These are phyloP conservation scores for Acromyrmex heyeri DNA, from an alignment of 1,140 invertebrate genomes.

Conservation along the genomic window DNA sequence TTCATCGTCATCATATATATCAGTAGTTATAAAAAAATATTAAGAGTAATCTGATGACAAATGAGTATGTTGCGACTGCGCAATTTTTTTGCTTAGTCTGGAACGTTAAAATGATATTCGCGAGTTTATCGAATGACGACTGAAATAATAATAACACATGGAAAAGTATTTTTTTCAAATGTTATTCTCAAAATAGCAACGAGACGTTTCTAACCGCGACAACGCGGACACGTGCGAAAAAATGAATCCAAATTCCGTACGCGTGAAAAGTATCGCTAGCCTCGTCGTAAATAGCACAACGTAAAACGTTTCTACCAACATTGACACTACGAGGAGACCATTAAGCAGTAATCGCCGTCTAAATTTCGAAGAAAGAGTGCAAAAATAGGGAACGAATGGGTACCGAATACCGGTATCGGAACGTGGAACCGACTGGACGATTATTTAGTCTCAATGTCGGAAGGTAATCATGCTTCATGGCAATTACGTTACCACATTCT, in stretches of 20 bases:
- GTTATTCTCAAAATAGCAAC: slow-evolving; percentile 26
- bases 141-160: slow-evolving; percentile 57
- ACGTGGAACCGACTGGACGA: slow-evolving; percentile 68
- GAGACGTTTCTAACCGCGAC: slow-evolving; percentile 14
- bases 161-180: slow-evolving; percentile 6
- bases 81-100: slow-evolving; percentile 46
- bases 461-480: slow-evolving; percentile 85
- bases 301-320: slow-evolving; percentile 77
- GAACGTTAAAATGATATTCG: slow-evolving; percentile 77
- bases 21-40: neutral
- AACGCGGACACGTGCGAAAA: slow-evolving; percentile 21
- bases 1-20: neutral
- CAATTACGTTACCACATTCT: slow-evolving; percentile 84
- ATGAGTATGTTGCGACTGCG: neutral
- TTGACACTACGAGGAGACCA: slow-evolving; percentile 81
- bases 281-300: slow-evolving; percentile 59
- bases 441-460: slow-evolving; percentile 73
- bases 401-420: slow-evolving; percentile 67
- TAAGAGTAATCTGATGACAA: neutral
- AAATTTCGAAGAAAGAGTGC: slow-evolving; percentile 72
- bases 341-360: slow-evolving; percentile 80
- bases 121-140: slow-evolving; percentile 46
- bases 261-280: slow-evolving; percentile 39
- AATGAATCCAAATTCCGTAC: slow-evolving; percentile 4
- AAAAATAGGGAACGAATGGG: slow-evolving; percentile 62